Conservation (phyloP, 2,888 invertebrate genomes). For the Cylloceria caligata region DNA sequence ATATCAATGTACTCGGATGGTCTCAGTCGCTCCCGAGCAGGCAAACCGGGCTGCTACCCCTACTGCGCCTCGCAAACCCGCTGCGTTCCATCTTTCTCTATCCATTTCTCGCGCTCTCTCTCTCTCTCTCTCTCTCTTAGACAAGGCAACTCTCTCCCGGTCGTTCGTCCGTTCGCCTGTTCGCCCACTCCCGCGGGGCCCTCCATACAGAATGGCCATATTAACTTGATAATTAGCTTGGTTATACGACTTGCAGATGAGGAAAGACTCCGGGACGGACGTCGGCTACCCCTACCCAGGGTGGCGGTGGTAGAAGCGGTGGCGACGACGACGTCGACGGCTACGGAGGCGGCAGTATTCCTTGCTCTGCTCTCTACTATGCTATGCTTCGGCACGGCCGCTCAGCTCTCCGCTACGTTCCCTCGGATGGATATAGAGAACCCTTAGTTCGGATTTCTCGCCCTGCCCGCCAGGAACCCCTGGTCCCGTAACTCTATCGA, state of each 20-base stretch:
- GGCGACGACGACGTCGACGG: conserved; percentile 66
- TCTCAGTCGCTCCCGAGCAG: conserved; percentile 80
- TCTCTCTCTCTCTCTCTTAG: conserved; percentile 69
- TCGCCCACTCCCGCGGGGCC: conserved; percentile 84
- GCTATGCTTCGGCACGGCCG: conserved; percentile 80
- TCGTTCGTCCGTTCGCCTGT: conserved; percentile 68
- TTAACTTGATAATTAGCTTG: conserved; percentile 96
- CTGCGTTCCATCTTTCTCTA: conserved; percentile 54
- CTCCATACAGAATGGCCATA: conserved; percentile 92
- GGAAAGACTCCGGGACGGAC: conserved; percentile 85
- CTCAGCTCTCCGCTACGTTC: conserved; percentile 73
- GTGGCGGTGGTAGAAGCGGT: conserved; percentile 74
- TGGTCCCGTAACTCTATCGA: conserved; percentile 37
- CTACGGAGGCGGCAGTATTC: conserved; percentile 80
- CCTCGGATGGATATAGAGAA: conserved; percentile 82
- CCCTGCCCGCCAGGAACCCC: conserved; percentile 83
- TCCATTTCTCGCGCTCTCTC: conserved; percentile 70
- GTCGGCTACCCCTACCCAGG: conserved; percentile 84
- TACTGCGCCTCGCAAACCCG: conserved; percentile 68
- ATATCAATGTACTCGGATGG: conserved; percentile 87
- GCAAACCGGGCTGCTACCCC: conserved; percentile 72
- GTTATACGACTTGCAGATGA: conserved; percentile 96
- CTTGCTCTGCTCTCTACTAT: conserved; percentile 82
- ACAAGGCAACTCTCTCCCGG: conserved; percentile 59
- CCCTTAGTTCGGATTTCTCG: conserved; percentile 84